Evolutionary conservation across 2,888 invertebrate genomes (phyloP).

Genomic region (Protonemura montana): DNA sequence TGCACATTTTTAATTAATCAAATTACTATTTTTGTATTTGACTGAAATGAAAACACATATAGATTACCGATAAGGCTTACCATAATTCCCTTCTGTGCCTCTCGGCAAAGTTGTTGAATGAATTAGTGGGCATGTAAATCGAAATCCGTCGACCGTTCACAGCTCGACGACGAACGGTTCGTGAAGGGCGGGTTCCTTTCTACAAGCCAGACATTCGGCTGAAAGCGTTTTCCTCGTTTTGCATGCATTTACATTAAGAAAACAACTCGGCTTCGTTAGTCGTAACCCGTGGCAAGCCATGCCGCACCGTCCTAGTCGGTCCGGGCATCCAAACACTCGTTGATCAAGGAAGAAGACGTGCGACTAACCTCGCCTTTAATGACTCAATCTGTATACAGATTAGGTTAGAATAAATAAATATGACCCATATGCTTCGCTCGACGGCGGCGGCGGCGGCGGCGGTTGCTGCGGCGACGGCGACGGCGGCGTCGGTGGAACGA

Average conservation of each 20-base stretch:
- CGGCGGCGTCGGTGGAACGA: background rate
- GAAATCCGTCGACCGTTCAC: background rate
- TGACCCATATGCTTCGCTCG: conserved; percentile 29
- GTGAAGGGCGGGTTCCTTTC: background rate
- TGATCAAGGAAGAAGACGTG: conserved; percentile 8
- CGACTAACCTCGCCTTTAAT: conserved; percentile 27
- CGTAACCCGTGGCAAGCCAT: too few species aligned
- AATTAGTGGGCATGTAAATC: background rate
- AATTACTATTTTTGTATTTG: background rate
- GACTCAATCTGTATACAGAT: conserved; percentile 38
- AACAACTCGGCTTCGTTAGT: background rate
- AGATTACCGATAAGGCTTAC: background rate
- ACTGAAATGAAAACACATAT: background rate
- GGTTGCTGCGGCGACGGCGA: conserved; percentile 23
- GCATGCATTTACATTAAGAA: background rate
- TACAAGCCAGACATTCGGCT: background rate
- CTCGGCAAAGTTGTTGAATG: background rate
- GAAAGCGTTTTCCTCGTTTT: background rate
- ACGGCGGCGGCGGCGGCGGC: conserved; percentile 12
- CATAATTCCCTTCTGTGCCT: background rate
- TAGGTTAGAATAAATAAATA: conserved; percentile 38
- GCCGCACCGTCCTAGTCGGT: background rate
- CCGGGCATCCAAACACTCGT: background rate
- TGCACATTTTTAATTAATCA: too few species aligned
- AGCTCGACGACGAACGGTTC: too few species aligned